Conservation (phyloP, 2,113 vertebrate species). For the Haemorhous mexicanus region DNA sequence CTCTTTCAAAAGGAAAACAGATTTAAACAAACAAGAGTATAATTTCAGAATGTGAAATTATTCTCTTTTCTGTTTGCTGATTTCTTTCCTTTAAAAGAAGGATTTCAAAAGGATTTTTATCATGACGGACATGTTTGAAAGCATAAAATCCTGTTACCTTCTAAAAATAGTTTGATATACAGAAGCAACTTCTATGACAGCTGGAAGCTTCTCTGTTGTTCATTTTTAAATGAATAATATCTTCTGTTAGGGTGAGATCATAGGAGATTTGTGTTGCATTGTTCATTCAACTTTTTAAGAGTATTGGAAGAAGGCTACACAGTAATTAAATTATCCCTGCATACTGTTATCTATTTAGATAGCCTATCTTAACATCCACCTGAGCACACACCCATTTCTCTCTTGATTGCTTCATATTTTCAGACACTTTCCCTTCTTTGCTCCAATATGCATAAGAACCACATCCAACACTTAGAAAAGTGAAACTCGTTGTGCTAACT, state of each 20-base stretch:
- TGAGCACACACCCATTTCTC: not conserved
- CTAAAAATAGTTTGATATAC: not conserved
- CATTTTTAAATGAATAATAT: not conserved
- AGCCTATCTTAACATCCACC: not conserved
- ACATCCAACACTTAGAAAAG: not conserved
- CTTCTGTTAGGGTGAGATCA: not conserved
- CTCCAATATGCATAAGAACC: not conserved
- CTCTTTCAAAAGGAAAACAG: conserved; percentile 7
- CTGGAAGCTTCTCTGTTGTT: not conserved
- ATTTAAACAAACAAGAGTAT: not conserved
- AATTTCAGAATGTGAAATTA: not conserved
- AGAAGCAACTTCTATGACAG: not conserved
- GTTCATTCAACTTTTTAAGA: not conserved
- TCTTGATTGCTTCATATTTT: not conserved
- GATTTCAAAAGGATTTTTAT: not conserved
- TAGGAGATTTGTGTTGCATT: not conserved
- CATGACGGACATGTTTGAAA: not conserved
- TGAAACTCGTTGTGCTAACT: not conserved
- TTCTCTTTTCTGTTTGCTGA: not conserved
- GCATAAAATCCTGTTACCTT: not conserved
- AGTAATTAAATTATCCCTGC: not conserved
- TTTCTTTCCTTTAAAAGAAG: not conserved
- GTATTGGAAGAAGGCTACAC: not conserved
- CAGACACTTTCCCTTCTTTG: not conserved
- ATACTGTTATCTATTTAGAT: not conserved